phyloP scores from a whole-genome alignment of 2,113 vertebrate species.

The Vulpes lagopus region DNA sequence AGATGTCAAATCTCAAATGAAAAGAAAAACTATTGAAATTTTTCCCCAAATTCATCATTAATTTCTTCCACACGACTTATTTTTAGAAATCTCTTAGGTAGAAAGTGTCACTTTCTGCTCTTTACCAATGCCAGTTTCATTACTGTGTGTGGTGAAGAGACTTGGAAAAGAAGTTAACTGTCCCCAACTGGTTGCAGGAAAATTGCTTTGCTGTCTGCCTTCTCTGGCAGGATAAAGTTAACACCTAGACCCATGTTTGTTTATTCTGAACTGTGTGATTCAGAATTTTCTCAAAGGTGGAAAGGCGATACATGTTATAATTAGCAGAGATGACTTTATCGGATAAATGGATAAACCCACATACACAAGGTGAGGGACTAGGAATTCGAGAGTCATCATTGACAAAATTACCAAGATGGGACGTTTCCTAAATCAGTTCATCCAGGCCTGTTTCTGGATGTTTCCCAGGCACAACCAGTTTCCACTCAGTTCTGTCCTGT shows the following conservation, averaged over 20 bases:
- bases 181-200: background rate
- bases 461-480: background rate
- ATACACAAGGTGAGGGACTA: background rate
- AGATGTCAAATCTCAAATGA: background rate
- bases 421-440: background rate
- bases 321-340: background rate
- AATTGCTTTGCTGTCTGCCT: accelerated
- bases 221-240: background rate
- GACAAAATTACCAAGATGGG: background rate
- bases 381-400: background rate
- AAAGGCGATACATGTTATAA: background rate
- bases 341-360: background rate
- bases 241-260: background rate
- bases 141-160: background rate
- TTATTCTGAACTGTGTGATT: background rate
- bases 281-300: background rate
- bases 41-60: background rate
- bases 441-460: background rate
- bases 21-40: background rate
- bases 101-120: background rate
- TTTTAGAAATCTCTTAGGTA: background rate
- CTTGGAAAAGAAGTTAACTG: background rate
- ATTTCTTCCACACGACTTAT: background rate
- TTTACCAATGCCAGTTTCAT: background rate
- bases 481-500: background rate